Conservation (phyloP, 53 echinoderm and acorn worm species). For the Temnopleurus reevesii region DNA sequence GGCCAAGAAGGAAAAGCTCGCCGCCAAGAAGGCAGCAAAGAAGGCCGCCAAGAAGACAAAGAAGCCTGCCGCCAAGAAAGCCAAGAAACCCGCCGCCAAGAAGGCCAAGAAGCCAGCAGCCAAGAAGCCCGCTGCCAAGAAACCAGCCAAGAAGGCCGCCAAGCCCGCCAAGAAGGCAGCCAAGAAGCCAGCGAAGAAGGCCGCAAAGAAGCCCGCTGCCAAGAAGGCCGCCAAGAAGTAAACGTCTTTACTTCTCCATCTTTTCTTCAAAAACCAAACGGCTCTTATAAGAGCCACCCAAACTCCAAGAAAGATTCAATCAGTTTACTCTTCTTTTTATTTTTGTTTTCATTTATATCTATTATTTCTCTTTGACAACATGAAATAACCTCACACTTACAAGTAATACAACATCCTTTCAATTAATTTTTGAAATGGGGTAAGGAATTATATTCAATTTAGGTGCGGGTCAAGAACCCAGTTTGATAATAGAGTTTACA, state of each 20-base stretch:
- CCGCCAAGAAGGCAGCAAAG: slow-evolving; percentile 52
- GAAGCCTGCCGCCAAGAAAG: slow-evolving; percentile 51
- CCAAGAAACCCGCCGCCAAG: slow-evolving; percentile 55
- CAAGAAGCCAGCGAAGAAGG: slow-evolving; percentile 55
- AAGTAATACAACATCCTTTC: no score
- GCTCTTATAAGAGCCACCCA: slow-evolving; percentile 97
- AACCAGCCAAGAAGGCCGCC: slow-evolving; percentile 57
- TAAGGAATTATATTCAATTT: no score
- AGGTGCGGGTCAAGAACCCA: no score
- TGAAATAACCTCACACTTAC: no score
- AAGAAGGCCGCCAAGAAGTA: slow-evolving; percentile 60
- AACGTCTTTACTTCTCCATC: background rate
- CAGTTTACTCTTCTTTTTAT: background rate
- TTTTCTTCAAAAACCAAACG: slow-evolving; percentile 65
- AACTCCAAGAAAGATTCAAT: slow-evolving; percentile 71
- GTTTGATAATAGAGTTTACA: no score
- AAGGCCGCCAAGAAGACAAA: slow-evolving; percentile 47
- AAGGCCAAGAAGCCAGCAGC: slow-evolving; percentile 47
- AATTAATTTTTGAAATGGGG: no score
- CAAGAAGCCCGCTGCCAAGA: slow-evolving; percentile 30
- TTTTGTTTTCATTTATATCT: background rate
- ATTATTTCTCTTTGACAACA: no score
- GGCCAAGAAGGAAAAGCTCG: slow-evolving; percentile 58
- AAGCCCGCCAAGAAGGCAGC: slow-evolving; percentile 70
- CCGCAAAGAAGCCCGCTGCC: slow-evolving; percentile 62